Base-by-base conservation (phyloP, 2,888 invertebrate species). In the Cheilosia variabilis region DNA sequence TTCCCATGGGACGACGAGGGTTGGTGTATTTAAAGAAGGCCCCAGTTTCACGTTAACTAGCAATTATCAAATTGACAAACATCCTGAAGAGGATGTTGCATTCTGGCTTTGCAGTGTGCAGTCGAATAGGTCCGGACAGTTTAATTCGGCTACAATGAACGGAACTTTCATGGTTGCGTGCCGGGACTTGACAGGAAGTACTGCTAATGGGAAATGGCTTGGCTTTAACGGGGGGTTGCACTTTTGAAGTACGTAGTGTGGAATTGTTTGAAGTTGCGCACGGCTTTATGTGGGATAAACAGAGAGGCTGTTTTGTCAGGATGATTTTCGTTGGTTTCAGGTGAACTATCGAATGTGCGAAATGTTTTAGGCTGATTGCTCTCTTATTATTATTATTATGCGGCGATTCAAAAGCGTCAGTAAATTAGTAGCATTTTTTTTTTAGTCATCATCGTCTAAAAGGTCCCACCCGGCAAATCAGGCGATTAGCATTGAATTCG, bases 51-150 rank as follows among this genome's bases (percentile, higher is more conserved):
- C 72, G 66, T 82, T 62, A 62, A 82, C 71, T 58, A 66, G 81
- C 81, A 86, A 86, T 86, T 86, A 86, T 81, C 76, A 81, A 86
- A 86, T 86, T 86, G 81, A 76, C 86, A 81, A 71, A 75, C 71
- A 84, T 71, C 57, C 57, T 45, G 52, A 58, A 47, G 52, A 71
- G 82, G 62, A 55, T 19, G 75, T 31, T 53, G 17, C 2, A 34
- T 34, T 66, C 50, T 17, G 53, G 37, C 10, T 37, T 19, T 17
- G 53, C 69, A 58, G 9, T 31, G 41, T 50, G 24, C 2, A 31
- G 34, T 47, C 24, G 60, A 60, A 60, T 43, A 43, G 15, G 50
- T 3, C 19, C 24, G 22, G 13, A 24, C 9, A 55, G 47, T 41
- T 27, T 31, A 27, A 17, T 34, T 24, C 37, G 13, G 43, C 41